These are phyloP conservation scores for Flexamia atlantica DNA, from an alignment of 2,888 invertebrate genomes.

Conservation along the genomic window DNA sequence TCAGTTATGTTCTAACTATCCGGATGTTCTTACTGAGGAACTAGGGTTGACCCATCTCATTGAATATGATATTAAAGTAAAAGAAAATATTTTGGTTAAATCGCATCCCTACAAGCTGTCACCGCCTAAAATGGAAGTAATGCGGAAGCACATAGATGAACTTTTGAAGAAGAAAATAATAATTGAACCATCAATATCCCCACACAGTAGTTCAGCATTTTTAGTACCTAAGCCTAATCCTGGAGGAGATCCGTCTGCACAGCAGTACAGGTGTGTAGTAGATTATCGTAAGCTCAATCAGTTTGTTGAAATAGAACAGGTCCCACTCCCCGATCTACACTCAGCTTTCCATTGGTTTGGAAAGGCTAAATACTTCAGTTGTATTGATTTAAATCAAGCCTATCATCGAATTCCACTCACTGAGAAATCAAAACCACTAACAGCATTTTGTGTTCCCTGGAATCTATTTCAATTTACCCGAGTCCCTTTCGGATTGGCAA, in stretches of 20 bases:
- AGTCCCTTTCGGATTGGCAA: conserved; percentile 64
- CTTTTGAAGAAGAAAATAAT: background rate
- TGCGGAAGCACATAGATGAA: background rate
- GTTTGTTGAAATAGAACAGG: conserved; percentile 8
- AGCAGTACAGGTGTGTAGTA: conserved; percentile 66
- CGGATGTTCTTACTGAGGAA: background rate
- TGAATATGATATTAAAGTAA: background rate
- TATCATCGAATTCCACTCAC: conserved; percentile 63
- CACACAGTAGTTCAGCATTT: conserved; percentile 37
- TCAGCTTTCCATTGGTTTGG: conserved; percentile 40
- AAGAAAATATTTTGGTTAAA: background rate
- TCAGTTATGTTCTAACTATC: background rate
- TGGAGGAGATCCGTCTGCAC: conserved; percentile 62
- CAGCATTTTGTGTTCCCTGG: conserved; percentile 57
- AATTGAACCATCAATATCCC: conserved; percentile 49
- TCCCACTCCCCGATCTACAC: conserved; percentile 58
- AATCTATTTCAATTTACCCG: conserved; percentile 55
- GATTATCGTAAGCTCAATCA: conserved; percentile 65
- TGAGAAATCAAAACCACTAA: conserved; percentile 37
- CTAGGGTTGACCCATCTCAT: background rate
- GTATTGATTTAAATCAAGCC: conserved; percentile 61
- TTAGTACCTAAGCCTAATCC: conserved; percentile 64
- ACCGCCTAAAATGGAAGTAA: conserved; percentile 3
- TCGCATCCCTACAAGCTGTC: conserved; percentile 24
- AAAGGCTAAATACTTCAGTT: conserved; percentile 54